phyloP scores from a whole-genome alignment of 2,888 invertebrate species.

The Oegoconia quadripuncta region DNA sequence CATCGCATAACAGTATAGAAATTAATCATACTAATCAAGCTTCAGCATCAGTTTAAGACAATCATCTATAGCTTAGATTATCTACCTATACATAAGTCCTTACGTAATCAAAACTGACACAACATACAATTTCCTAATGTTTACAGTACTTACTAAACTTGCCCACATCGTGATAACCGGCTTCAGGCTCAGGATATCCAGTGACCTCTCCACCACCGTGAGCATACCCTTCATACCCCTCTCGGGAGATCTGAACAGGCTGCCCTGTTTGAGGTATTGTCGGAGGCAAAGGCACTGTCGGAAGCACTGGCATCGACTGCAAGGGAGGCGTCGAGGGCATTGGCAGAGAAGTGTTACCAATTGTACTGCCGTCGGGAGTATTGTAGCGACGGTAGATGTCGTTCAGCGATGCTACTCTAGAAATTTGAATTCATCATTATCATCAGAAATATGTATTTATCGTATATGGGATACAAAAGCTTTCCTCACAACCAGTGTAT shows the following conservation, averaged over 20 bases:
- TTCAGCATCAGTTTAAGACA: too few species aligned
- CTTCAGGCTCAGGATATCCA: constrained; percentile 51
- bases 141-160: constrained; percentile 61
- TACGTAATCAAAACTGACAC: too few species aligned
- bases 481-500: too few species aligned
- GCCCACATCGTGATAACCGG: constrained; percentile 45
- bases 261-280: neutral
- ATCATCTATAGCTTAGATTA: too few species aligned
- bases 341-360: constrained; percentile 22
- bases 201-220: constrained; percentile 44
- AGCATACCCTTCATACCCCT: constrained; percentile 66
- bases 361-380: constrained; percentile 28
- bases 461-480: too few species aligned
- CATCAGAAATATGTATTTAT: too few species aligned
- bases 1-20: too few species aligned
- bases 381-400: constrained; percentile 84
- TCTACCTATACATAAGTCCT: too few species aligned
- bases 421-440: constrained; percentile 16
- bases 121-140: too few species aligned
- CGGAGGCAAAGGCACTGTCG: neutral
- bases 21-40: too few species aligned
- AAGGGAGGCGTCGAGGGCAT: constrained; percentile 14
- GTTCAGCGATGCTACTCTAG: constrained; percentile 84
- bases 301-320: too few species aligned
- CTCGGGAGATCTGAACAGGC: constrained; percentile 36